Evolutionary conservation across 1,140 invertebrate species (phyloP).

Genomic region (Procambarus virginalis): DNA sequence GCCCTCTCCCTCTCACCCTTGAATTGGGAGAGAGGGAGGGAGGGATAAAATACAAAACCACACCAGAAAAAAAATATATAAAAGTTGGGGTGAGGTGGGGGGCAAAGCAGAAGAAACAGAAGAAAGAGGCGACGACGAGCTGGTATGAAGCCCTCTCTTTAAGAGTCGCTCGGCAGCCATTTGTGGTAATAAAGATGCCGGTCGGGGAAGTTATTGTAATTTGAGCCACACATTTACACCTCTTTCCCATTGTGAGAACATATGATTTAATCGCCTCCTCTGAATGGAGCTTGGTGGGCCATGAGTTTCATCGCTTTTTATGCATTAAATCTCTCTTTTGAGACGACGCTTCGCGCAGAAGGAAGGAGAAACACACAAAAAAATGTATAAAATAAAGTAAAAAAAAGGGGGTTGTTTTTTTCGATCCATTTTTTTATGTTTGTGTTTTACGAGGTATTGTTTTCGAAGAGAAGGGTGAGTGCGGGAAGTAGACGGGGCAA

Average conservation of each 20-base stretch:
- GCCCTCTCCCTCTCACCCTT: not conserved
- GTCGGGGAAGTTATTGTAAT: constrained; percentile 73
- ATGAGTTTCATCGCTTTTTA: constrained; percentile 39
- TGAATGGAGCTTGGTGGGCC: constrained; percentile 54
- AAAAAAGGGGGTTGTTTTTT: not conserved
- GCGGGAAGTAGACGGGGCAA: not conserved
- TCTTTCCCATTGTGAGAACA: constrained; percentile 69
- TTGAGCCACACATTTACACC: constrained; percentile 70
- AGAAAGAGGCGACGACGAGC: not conserved
- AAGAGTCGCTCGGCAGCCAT: constrained; percentile 39
- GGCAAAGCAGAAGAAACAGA: not conserved
- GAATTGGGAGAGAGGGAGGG: not conserved
- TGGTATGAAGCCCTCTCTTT: not conserved
- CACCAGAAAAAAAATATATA: not conserved
- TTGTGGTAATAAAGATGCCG: constrained; percentile 56
- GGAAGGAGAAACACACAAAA: not conserved
- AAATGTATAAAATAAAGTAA: too few relatives aligned
- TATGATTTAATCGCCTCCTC: constrained; percentile 62
- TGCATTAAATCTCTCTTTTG: constrained; percentile 58
- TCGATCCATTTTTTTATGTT: not conserved
- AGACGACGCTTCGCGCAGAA: not conserved
- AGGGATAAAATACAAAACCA: not conserved
- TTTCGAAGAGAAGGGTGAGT: not conserved
- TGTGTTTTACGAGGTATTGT: not conserved
- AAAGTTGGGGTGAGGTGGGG: not conserved